Percentiles rank a stretch among this genome's conserved stretches.
phyloP scores from a whole-genome alignment of 92 coral and sea anemone species.

The Heteractis magnifica region DNA sequence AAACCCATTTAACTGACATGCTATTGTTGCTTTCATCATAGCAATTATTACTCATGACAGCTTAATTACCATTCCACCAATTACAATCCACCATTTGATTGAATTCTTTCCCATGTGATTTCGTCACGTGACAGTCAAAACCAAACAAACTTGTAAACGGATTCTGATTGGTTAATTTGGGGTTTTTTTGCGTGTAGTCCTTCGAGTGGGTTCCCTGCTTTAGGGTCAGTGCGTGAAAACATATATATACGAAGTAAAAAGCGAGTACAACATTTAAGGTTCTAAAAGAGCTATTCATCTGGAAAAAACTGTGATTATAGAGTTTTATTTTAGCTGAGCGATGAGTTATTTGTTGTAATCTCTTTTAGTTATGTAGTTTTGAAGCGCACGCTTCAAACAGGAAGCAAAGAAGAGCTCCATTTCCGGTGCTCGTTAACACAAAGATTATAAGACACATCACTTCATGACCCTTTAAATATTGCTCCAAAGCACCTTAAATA shows the following conservation, averaged over 20 bases:
- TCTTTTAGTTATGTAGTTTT: conserved; percentile 13
- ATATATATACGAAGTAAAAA: conserved; percentile 35
- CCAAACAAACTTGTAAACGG: conserved; percentile 46
- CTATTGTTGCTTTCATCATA: conserved; percentile 94
- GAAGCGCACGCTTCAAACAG: conserved; percentile 47
- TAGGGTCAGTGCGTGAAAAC: conserved; percentile 41
- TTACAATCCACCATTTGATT: conserved; percentile 39
- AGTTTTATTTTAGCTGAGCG: conserved; percentile 18
- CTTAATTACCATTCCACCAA: conserved; percentile 73
- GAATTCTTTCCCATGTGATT: conserved; percentile 68
- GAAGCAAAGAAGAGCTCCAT: conserved; percentile 42
- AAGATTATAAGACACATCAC: conserved; percentile 31
- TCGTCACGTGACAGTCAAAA: conserved; percentile 46
- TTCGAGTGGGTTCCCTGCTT: conserved; percentile 55
- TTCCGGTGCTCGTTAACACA: conserved; percentile 80
- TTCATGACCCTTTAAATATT: conserved; percentile 36
- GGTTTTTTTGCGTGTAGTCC: conserved; percentile 42
- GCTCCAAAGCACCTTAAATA: background rate
- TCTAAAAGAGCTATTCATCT: background rate
- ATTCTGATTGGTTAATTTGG: conserved; percentile 48
- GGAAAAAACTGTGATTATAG: conserved; percentile 7
- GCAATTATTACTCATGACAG: conserved; percentile 98
- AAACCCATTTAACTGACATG: conserved; percentile 74
- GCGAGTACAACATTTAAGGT: background rate
- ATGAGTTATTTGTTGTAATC: conserved; percentile 2